These are phyloP conservation scores for Macroteleia sp. DNA, from an alignment of 2,888 invertebrate species.

Conservation along the genomic window DNA sequence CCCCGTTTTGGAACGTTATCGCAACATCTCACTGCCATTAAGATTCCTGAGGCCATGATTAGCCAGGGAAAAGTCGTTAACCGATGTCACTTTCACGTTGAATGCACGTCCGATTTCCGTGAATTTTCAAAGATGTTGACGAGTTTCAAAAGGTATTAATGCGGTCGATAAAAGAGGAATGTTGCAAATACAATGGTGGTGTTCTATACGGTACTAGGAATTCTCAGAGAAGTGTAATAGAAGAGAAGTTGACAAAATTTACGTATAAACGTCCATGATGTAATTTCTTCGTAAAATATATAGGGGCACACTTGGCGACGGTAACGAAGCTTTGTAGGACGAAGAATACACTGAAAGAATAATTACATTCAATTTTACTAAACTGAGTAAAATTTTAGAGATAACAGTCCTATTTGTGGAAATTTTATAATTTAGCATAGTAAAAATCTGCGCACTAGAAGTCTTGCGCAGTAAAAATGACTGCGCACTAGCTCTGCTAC, in stretches of 20 bases:
- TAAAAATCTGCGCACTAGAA: no score
- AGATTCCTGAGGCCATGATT: constrained; percentile 40
- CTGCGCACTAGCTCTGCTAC: no score
- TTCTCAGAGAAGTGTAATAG: no score
- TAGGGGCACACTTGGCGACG: no score
- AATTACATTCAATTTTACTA: no score
- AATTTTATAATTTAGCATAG: no score
- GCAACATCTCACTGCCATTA: constrained; percentile 49
- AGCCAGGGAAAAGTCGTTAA: constrained; percentile 16
- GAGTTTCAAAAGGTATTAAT: background rate
- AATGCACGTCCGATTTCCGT: background rate
- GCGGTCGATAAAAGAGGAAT: constrained; percentile 39
- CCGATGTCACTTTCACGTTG: constrained; percentile 10
- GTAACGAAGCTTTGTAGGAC: no score
- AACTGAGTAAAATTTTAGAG: no score
- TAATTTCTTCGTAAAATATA: no score
- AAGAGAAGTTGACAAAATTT: background rate
- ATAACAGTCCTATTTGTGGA: no score
- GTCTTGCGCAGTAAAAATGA: no score
- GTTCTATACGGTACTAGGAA: background rate
- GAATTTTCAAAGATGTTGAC: background rate
- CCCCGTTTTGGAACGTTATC: constrained; percentile 60
- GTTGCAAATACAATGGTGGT: constrained; percentile 24
- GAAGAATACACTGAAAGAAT: no score
- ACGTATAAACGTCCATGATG: background rate